Percentiles rank a stretch among this genome's conserved stretches.
Conservation (phyloP, 2,888 invertebrate species). For the Molanna angustata region DNA sequence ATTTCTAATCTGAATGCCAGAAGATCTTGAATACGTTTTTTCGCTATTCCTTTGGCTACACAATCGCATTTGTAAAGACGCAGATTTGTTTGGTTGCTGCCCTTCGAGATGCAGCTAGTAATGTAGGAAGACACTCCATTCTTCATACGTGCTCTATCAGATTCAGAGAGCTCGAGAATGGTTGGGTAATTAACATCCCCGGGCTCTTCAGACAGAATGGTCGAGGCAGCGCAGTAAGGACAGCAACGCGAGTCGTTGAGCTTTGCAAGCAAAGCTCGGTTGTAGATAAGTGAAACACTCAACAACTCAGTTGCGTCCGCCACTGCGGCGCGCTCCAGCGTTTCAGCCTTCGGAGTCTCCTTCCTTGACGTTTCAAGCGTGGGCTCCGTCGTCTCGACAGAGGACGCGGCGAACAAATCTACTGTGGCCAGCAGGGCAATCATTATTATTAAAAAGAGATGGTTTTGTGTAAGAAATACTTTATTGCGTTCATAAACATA, state of each 20-base stretch:
- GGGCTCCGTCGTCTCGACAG: background rate
- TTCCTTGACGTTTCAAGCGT: background rate
- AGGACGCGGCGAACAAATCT: too few species aligned
- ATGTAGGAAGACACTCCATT: too few species aligned
- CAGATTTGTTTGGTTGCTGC: too few species aligned
- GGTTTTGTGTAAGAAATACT: too few species aligned
- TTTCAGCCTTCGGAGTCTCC: background rate
- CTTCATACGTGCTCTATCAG: background rate
- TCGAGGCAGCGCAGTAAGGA: background rate
- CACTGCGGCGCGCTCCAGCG: background rate
- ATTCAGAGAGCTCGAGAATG: background rate
- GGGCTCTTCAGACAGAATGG: background rate
- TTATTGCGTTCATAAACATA: too few species aligned
- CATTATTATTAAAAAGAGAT: too few species aligned
- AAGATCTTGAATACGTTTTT: too few species aligned
- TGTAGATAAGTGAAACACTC: slow-evolving; percentile 1
- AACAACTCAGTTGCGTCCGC: background rate
- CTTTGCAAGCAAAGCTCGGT: background rate
- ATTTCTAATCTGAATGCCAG: too few species aligned
- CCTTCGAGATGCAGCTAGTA: too few species aligned
- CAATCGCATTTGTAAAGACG: too few species aligned
- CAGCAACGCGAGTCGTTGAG: background rate
- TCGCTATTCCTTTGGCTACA: too few species aligned
- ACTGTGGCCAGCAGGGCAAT: too few species aligned
- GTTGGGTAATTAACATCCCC: background rate